Percentiles rank a stretch among this genome's conserved stretches.
Conservation (phyloP, 2,888 invertebrate genomes). For the Nephrocerus scutellatus region DNA sequence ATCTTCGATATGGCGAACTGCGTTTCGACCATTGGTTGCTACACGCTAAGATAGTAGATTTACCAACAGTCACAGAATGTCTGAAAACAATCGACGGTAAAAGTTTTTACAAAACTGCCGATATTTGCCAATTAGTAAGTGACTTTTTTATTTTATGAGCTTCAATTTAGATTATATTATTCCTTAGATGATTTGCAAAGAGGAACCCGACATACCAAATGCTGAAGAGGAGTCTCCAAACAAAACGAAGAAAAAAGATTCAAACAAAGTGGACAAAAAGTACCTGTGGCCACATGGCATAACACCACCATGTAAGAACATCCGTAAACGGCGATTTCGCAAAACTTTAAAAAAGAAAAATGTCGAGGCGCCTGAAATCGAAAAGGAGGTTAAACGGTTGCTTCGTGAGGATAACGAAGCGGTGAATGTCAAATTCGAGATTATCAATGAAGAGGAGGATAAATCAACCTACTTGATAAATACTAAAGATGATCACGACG, state of each 20-base stretch:
- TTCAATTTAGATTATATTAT: slow-evolving; percentile 1
- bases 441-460: slow-evolving; percentile 82
- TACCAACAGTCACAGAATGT: slow-evolving; percentile 88
- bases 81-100: slow-evolving; percentile 93
- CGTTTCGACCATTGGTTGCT: slow-evolving; percentile 82
- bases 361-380: slow-evolving; percentile 95
- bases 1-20: slow-evolving; percentile 82
- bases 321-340: slow-evolving; percentile 82
- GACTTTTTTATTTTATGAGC: background rate
- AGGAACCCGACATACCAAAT: slow-evolving; percentile 69
- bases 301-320: slow-evolving; percentile 93
- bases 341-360: slow-evolving; percentile 95
- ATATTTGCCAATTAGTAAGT: slow-evolving; percentile 77
- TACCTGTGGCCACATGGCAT: slow-evolving; percentile 93
- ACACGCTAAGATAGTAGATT: slow-evolving; percentile 81
- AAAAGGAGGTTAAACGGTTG: slow-evolving; percentile 92
- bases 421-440: slow-evolving; percentile 78
- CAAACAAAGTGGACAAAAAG: slow-evolving; percentile 75
- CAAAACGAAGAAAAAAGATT: slow-evolving; percentile 78
- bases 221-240: slow-evolving; percentile 68
- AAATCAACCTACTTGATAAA: slow-evolving; percentile 46
- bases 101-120: slow-evolving; percentile 96
- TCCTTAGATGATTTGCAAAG: slow-evolving; percentile 74
- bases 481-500: slow-evolving; percentile 33
- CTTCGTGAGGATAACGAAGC: slow-evolving; percentile 90